Base-by-base conservation (phyloP, 2,113 vertebrate genomes). In the Notothenia rossii region DNA sequence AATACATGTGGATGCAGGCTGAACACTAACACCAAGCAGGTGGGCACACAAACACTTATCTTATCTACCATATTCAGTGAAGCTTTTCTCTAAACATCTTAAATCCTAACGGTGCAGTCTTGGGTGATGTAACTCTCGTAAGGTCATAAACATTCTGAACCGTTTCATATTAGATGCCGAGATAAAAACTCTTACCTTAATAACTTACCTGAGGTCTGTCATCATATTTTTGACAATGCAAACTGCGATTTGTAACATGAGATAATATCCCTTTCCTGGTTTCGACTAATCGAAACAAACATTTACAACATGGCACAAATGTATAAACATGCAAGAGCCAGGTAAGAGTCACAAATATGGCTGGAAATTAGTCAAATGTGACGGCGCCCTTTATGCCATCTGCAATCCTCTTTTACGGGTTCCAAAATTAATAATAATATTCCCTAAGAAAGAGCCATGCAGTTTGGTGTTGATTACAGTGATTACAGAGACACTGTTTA, bases 1-100 rank as follows among this genome's bases (percentile, higher is more conserved):
- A 75, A 86, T 83, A 86, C 58, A 75, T 15, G 46, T 61, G 46
- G 77, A 72, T 82, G 55, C 64, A 45, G 20, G 12, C 29, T 75
- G 49, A 79, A 81, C 49, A 62, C 46, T 11, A n/a, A 40, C 46
- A 72, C 40, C 66, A 71, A 50, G 20, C 43, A 43, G 61, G 0
- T 1, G 7, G 53, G 10, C 17, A 54, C 17, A 61, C 3, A 84
- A 55, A 72, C 14, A 18, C 33, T 55, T 29, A 25, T 11, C 36
- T 20, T 75, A 58, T 46, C 36, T 20, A 13, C 11, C 14, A 50
- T 53, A 79, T 67, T 81, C 58, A 77, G 78, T 80, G 17, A 74
- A 12, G 65, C 14, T 54, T 69, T 43, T 66, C 40, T 69, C 17
- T 25, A 60, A 66, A 68, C 64, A 60, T 54, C 53, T 79, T 9